Base-by-base conservation (phyloP, 1,140 invertebrate genomes). In the Megathymus violae region DNA sequence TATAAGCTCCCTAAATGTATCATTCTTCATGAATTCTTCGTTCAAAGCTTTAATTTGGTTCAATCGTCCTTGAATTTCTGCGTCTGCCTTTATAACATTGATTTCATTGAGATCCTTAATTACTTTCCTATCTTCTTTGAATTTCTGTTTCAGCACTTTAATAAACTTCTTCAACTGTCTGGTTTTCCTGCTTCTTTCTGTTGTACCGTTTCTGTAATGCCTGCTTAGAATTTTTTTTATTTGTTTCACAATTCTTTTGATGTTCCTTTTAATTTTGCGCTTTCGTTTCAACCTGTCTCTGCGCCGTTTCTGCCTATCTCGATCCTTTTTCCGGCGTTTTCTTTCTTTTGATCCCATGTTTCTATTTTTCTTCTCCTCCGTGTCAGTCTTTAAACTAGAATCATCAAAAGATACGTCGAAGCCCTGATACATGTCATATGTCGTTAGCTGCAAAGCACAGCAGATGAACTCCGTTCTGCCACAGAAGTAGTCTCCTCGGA, bases 111-210 rank as follows among this genome's bases (percentile, higher is more conserved):
- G 75, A 52, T 82, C 68, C 36, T 79, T 80, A 0, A 87, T 80
- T 0, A 74, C 38, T 27, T 77, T 71, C 2, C 85, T 67, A 36
- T 88, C 85, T 41, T 85, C 73, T 27, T 67, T 77, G 40, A 82
- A 88, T 22, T 82, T 72, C 10, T 69, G 71, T 67, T 90, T 90
- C 59, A 90, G 58, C 1, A 67, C 17, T 46, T 82, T 77, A 17
- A 90, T 74, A 15, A 88, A 90, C 25, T 70, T 82, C 70, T 88
- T 88, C 16, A 88, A 60, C 16, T 83, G 74, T 11, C 69, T 82
- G 0, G 88, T 88, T 64, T 82, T 85, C 27, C 44, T 80, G 62
- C 85, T 88, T 10, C 80, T 74, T 0, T 58, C 67, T 0, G 65
- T 69, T 4, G 82, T 85, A 4, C 73, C 76, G 48, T 88, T 88